Base-by-base conservation (phyloP, 2,797 vertebrate genomes). In the Lutjanus argentimaculatus region DNA sequence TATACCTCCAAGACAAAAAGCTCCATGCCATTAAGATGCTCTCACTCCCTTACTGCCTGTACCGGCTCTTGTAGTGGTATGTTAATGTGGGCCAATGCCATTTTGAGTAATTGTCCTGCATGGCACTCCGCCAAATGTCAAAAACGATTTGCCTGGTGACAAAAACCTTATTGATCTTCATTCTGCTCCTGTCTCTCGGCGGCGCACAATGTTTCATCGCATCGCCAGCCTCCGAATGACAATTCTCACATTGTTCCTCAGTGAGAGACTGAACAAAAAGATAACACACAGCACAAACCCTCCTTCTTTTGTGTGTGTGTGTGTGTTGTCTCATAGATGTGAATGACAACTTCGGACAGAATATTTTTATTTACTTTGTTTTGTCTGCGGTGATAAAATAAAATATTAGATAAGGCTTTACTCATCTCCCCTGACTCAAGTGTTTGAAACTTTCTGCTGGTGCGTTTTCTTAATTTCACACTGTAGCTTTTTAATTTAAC, bases 121-220 rank as follows among this genome's bases (percentile, higher is more conserved):
- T 92, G 92, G 91, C 82, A 83, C 49, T 80, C 85, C 36, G 91
- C 91, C 92, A 94, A 95, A 95, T 93, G 95, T 96, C 95, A 95
- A 91, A 94, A 96, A 92, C 93, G 80, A 89, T 97, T 95, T 94
- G 92, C 93, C 92, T 92, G 49, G 61, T 87, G 89, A 94, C 91
- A 81, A 92, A 92, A 87, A 77, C n/a, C 74, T 66, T 94, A 96
- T 96, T 89, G 94, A 96, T 96, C 94, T 90, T 77, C 71, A 92
- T 94, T 96, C 93, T 89, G 80, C 67, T 77, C 74, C 90, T 88
- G 95, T 93, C 94, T 91, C 86, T 87, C 91, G 74, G 87, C 72
- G 46, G 85, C 79, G 68, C 56, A 19, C 84, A 87, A 83, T 66
- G 68, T 92, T 91, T 93, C 91, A 89, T 89, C 74, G 7, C 88